Conservation (phyloP, 2,113 vertebrate species). For the Raja brachyura region DNA sequence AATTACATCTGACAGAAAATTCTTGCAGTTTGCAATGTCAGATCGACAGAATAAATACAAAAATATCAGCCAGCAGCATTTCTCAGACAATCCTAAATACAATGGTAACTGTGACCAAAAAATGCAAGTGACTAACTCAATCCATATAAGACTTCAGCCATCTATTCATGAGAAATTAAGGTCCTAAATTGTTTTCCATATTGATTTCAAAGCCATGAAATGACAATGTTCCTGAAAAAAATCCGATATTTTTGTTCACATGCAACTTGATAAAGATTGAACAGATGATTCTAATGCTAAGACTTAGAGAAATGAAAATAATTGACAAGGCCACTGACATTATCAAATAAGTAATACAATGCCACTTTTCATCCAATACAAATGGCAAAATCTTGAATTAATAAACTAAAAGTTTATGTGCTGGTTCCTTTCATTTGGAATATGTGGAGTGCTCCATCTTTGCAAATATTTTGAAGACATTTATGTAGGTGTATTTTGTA, state of each 20-base stretch:
- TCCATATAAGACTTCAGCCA: background rate
- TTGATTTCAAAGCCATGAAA: background rate
- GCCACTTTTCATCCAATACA: no score
- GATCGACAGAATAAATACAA: background rate
- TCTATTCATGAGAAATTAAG: background rate
- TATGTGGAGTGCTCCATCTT: no score
- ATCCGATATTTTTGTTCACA: background rate
- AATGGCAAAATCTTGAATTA: no score
- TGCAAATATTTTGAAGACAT: no score
- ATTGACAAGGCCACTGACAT: background rate
- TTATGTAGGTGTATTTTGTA: no score
- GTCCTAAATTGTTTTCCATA: background rate
- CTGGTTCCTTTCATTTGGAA: no score
- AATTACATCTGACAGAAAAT: background rate
- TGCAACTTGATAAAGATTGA: background rate
- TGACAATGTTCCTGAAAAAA: background rate
- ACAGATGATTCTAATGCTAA: background rate
- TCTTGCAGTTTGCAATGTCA: background rate
- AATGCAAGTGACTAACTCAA: background rate
- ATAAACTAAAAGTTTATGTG: no score
- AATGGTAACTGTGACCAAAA: background rate
- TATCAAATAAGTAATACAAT: background rate
- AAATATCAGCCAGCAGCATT: background rate
- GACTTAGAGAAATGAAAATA: background rate
- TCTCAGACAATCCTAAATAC: background rate